phyloP scores from a whole-genome alignment of 2,797 vertebrate species.

The Liparis tanakae region DNA sequence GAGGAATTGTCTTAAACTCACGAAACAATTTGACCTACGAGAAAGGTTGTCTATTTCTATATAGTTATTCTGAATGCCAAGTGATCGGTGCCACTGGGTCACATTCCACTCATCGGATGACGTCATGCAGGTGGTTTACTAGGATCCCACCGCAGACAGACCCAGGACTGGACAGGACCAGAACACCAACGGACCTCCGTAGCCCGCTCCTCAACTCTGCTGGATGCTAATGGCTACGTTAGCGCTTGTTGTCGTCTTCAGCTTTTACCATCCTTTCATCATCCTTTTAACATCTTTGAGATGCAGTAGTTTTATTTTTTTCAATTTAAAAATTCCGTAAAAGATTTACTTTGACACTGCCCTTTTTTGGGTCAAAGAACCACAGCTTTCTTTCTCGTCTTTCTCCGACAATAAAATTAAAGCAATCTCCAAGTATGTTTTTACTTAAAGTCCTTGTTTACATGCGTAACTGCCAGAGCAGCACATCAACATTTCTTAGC shows the following conservation, averaged over 20 bases:
- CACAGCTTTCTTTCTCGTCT: conserved; percentile 32
- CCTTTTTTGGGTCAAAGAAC: conserved; percentile 46
- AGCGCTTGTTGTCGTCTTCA: neutral
- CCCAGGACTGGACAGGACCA: neutral
- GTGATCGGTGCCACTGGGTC: neutral
- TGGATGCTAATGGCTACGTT: neutral
- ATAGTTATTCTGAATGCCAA: neutral
- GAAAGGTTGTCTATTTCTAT: no score
- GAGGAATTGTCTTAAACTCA: neutral
- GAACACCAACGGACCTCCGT: neutral
- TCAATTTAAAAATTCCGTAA: conserved; percentile 63
- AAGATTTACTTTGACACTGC: conserved; percentile 52
- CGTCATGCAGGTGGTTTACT: no score
- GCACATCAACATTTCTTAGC: conserved; percentile 89
- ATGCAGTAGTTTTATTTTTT: conserved; percentile 47
- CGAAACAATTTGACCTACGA: no score
- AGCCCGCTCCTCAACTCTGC: neutral
- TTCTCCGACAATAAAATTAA: conserved; percentile 66
- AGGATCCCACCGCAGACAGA: neutral
- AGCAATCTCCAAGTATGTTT: conserved; percentile 65
- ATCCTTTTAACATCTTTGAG: conserved; percentile 50
- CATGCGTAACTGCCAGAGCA: conserved; percentile 91
- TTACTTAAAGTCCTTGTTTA: conserved; percentile 85
- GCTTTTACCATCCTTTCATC: conserved; percentile 6
- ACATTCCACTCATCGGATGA: neutral